Evolutionary conservation across 2,888 invertebrate species (phyloP), one percentile per base, ranked within the genome.

Genomic region (Arctia plantaginis): DNA sequence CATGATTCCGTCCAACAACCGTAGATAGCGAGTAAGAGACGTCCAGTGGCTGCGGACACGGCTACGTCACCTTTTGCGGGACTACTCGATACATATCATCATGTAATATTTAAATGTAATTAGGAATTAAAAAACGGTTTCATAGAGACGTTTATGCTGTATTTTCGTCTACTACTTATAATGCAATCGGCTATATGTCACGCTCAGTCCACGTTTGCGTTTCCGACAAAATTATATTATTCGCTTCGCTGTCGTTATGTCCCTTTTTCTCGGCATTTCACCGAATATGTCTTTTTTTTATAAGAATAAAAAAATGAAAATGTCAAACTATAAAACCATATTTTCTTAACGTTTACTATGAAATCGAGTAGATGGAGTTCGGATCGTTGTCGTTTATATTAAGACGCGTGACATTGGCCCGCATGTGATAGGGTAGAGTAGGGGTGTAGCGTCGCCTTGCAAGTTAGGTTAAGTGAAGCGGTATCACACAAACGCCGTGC

Each of bases 11-110:
- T 96, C 96, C 96, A 96, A 95, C 93, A 93, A 94, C 94, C 93
- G 93, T 96, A 96, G 95, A 93, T 96, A 95, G 96, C 95, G 95
- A 93, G 95, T 96, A 95, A 96, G 95, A 95, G 94, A 95, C 95
- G 95, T 95, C 95, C 95, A 95, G 93, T 95, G 94, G 95, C 95
- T 95, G 94, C 92, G 95, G 94, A 95, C 95, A 94, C 94, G 94
- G 95, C 95, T 95, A 93, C 96, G 94, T 94, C 94, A 94, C 95
- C 92, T 94, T 93, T 92, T 96, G 96, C 96, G 97, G 97, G 96
- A 97, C 97, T 97, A 97, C 97, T 96, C 96, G 96, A 96, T 96
- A 97, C 97, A 97, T 97, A 97, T 97, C 97, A 97, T 96, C 97
- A 96, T 93, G 93, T 97, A 96, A 96, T 96, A 95, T 95, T 89